phyloP scores from a whole-genome alignment of 2,888 invertebrate species.

The Linnaemya tessellans region DNA sequence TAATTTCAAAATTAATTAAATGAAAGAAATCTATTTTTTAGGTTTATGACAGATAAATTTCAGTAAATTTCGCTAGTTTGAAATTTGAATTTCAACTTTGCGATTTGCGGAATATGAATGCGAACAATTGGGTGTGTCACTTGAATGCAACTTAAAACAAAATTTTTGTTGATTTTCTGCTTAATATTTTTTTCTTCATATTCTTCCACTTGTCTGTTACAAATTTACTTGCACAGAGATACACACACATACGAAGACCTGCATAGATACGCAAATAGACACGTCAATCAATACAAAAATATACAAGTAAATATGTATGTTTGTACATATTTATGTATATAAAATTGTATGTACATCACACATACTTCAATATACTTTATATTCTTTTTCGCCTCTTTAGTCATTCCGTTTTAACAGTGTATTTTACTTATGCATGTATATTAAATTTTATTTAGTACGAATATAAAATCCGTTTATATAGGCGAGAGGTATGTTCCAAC shows the following conservation, averaged over 20 bases:
- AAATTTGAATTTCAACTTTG: not conserved
- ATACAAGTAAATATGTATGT: not conserved
- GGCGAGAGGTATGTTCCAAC: not conserved
- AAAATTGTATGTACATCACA: not conserved
- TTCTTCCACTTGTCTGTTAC: slow-evolving; percentile 50
- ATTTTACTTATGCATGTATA: not conserved
- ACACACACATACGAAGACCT: not conserved
- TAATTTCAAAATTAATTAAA: too few relatives aligned
- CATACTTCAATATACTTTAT: slow-evolving; percentile 6
- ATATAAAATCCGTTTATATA: slow-evolving; percentile 8
- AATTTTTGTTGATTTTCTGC: slow-evolving; percentile 34
- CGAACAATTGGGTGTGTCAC: slow-evolving; percentile 56
- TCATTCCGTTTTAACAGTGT: slow-evolving; percentile 20
- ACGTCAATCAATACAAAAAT: slow-evolving; percentile 28
- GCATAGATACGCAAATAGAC: not conserved
- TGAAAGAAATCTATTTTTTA: too few relatives aligned
- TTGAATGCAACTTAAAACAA: slow-evolving; percentile 34
- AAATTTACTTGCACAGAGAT: slow-evolving; percentile 1
- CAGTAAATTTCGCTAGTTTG: too few relatives aligned
- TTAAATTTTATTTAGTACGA: not conserved
- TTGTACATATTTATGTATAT: not conserved
- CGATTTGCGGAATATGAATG: slow-evolving; percentile 11
- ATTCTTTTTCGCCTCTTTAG: slow-evolving; percentile 5
- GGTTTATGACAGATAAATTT: too few relatives aligned
- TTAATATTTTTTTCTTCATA: slow-evolving; percentile 39